Percentiles rank a stretch among this genome's conserved stretches.
Evolutionary conservation across 1,140 invertebrate species (phyloP).

Genomic region (Tetragnatha versicolor): DNA sequence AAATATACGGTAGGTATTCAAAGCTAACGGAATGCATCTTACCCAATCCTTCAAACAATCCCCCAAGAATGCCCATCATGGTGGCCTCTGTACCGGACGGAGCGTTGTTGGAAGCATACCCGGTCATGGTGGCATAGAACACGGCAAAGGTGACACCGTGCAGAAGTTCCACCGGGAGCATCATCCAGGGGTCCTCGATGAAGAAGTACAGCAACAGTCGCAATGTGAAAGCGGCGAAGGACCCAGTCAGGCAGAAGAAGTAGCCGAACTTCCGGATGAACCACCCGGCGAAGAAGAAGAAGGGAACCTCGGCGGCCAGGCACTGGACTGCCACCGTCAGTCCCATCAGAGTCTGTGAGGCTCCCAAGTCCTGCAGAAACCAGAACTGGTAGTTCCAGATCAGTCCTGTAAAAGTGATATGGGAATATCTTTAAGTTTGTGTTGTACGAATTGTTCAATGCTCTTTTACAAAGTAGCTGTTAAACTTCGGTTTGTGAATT

Average conservation of each 20-base stretch:
- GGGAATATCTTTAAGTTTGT: no score
- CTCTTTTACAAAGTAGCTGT: no score
- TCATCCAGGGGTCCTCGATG: slow-evolving; percentile 79
- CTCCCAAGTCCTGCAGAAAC: slow-evolving; percentile 59
- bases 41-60: slow-evolving; percentile 57
- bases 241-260: slow-evolving; percentile 79
- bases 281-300: slow-evolving; percentile 83
- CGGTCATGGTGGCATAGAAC: slow-evolving; percentile 85
- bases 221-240: slow-evolving; percentile 76
- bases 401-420: no score
- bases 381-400: slow-evolving; percentile 81
- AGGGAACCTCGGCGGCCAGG: slow-evolving; percentile 83
- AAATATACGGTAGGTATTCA: no score
- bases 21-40: no score
- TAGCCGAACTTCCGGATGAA: slow-evolving; percentile 84
- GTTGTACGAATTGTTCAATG: no score
- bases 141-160: slow-evolving; percentile 88
- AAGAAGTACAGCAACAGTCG: slow-evolving; percentile 84
- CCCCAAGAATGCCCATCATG: slow-evolving; percentile 72
- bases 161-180: slow-evolving; percentile 82
- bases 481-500: no score
- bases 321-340: slow-evolving; percentile 79
- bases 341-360: slow-evolving; percentile 77
- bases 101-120: slow-evolving; percentile 84
- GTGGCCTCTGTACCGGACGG: slow-evolving; percentile 87